These are phyloP conservation scores for Peucedramus taeniatus DNA, from an alignment of 2,113 vertebrate genomes.

Conservation along the genomic window DNA sequence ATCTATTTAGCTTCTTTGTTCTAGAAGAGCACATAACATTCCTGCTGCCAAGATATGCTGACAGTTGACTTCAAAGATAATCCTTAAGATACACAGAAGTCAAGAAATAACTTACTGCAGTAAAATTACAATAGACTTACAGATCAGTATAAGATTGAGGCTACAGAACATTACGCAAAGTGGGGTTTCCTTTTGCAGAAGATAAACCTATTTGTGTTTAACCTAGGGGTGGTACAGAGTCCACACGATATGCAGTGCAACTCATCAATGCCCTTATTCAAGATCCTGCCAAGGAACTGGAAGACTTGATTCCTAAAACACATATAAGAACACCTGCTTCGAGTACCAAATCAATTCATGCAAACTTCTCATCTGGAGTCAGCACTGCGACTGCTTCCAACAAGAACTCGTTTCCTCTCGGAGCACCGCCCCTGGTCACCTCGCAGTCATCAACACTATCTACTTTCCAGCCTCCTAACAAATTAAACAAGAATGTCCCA, in stretches of 20 bases:
- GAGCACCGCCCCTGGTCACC: slow-evolving; percentile 81
- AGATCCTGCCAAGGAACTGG: slow-evolving; percentile 98
- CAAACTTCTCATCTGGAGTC: slow-evolving; percentile 82
- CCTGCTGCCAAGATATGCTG: neutral
- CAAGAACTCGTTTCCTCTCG: slow-evolving; percentile 87
- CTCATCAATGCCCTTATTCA: slow-evolving; percentile 98
- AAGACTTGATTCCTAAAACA: slow-evolving; percentile 97
- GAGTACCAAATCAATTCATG: slow-evolving; percentile 82
- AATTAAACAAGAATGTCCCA: slow-evolving; percentile 88
- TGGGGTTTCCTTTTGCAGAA: neutral
- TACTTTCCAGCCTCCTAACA: slow-evolving; percentile 85
- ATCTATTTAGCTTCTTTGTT: neutral
- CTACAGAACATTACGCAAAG: rapidly evolving
- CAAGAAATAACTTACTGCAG: neutral
- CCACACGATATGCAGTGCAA: slow-evolving; percentile 94
- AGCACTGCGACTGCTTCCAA: slow-evolving; percentile 82
- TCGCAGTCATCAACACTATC: slow-evolving; percentile 87
- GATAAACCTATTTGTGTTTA: neutral
- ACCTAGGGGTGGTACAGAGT: slow-evolving; percentile 93
- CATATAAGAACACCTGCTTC: slow-evolving; percentile 91
- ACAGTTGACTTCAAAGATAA: neutral
- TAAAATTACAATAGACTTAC: neutral
- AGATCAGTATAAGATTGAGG: neutral
- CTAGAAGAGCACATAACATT: neutral
- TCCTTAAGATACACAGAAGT: neutral